Conservation (phyloP, 2,888 invertebrate species). For the Eretmocerus hayati region DNA sequence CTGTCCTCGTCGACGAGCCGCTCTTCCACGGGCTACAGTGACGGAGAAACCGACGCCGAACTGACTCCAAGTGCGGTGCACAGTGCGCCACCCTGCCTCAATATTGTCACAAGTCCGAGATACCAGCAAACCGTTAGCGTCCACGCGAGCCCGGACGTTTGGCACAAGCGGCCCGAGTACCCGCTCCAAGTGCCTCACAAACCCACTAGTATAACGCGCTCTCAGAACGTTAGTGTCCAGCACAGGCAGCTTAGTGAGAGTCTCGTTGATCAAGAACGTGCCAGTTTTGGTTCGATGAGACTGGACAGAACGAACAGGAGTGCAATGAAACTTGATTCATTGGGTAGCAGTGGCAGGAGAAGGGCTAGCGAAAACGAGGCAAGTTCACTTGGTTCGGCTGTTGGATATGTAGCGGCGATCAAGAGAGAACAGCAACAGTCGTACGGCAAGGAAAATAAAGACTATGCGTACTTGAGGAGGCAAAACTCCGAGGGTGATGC, state of each 20-base stretch:
- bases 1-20: constrained; percentile 32
- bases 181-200: constrained; percentile 35
- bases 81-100: constrained; percentile 42
- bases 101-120: constrained; percentile 35
- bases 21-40: constrained; percentile 45
- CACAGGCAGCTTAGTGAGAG: constrained; percentile 37
- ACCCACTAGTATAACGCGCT: constrained; percentile 29
- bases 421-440: constrained; percentile 30
- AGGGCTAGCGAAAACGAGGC: constrained; percentile 34
- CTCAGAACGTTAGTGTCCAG: constrained; percentile 39
- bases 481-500: constrained; percentile 44
- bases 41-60: constrained; percentile 46
- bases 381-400: no score
- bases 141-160: constrained; percentile 39
- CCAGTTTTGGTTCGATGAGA: no score
- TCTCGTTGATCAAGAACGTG: constrained; percentile 34
- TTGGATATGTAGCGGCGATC: constrained; percentile 8
- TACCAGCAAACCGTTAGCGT: constrained; percentile 31
- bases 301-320: constrained; percentile 27
- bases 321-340: constrained; percentile 30
- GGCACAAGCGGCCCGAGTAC: constrained; percentile 36
- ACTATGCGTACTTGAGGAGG: constrained; percentile 33
- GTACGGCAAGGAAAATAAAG: constrained; percentile 32
- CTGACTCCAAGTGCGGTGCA: constrained; percentile 40
- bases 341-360: constrained; percentile 32